phyloP scores from a whole-genome alignment of 2,113 vertebrate genomes.

The Okapia johnstoni region DNA sequence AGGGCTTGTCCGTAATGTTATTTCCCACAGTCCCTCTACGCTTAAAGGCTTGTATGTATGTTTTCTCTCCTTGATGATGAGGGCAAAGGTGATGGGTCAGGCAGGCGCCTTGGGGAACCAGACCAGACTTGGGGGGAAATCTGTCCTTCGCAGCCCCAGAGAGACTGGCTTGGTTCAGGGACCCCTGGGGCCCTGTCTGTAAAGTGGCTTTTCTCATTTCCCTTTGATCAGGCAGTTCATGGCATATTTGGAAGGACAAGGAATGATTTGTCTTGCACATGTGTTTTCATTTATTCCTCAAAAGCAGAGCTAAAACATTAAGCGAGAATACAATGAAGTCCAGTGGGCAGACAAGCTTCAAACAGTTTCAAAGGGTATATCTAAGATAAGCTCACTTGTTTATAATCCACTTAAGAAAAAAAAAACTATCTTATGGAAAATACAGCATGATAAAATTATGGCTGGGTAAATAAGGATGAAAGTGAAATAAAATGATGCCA shows the following conservation, averaged over 20 bases:
- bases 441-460: not conserved
- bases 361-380: not conserved
- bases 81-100: conserved; percentile 56
- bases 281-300: conserved; percentile 65
- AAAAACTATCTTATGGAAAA: not conserved
- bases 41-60: not conserved
- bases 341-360: conserved; percentile 19
- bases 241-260: conserved; percentile 68
- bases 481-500: not conserved
- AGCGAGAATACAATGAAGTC: not conserved
- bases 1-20: not conserved
- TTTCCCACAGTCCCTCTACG: conserved; percentile 26
- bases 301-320: conserved; percentile 47
- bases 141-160: conserved; percentile 30
- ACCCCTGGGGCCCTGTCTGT: conserved; percentile 52
- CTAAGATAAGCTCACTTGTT: not conserved
- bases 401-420: not conserved
- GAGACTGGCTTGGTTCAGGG: conserved; percentile 36
- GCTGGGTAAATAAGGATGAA: not conserved
- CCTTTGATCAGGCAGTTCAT: conserved; percentile 69
- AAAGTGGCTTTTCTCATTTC: conserved; percentile 59
- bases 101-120: not conserved
- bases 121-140: not conserved
- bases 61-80: conserved; percentile 30
- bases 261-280: conserved; percentile 68